Base-by-base conservation (phyloP, 2,113 vertebrate genomes). In the Oreocharis arfaki region DNA sequence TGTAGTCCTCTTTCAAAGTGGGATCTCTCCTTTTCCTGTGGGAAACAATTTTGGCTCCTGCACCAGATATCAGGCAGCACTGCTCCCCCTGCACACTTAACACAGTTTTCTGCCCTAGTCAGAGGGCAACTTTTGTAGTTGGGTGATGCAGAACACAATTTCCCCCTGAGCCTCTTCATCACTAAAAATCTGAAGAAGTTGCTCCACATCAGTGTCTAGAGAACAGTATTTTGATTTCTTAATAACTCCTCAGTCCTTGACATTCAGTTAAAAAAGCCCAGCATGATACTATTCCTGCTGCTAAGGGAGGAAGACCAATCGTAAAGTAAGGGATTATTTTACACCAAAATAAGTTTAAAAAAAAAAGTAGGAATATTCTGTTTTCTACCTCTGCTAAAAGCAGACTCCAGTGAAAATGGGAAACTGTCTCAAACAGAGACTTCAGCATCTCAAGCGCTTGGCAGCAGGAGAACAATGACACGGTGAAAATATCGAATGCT, bases 11-110 rank as follows among this genome's bases (percentile, higher is more conserved):
- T 79, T 91, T 89, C 84, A 75, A 84, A 84, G 11, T 30, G 12
- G 19, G 24, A 10, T 65, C 17, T 53, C 28, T 74, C 23, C n/a
- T 70, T 86, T 76, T 95, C 69, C 82, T 91, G 79, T 63, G 18
- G 91, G 91, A 96, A 96, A 71, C 44, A 60, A 74, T 89, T 97
- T 90, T 84, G 94, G 56, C 76, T 94, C 81, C 60, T 6, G 14
- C 88, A 88, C 44, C 82, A 96, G 74, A 85, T 87, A 96, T 73
- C 94, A 97, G 94, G 87, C 80, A 93, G 79, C 81, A 83, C 89
- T 84, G 68, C 80, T 92, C 19, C 71, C 68, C 84, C 84, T 81
- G 76, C 84, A 81, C 76, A 59, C 83, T 93, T 88, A 94, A 96
- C 91, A 82, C 91, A 35, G 21, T 94, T 37, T 88, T 93, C 93